Base-by-base conservation (phyloP, 2,888 invertebrate species). In the Trachelus stipa region DNA sequence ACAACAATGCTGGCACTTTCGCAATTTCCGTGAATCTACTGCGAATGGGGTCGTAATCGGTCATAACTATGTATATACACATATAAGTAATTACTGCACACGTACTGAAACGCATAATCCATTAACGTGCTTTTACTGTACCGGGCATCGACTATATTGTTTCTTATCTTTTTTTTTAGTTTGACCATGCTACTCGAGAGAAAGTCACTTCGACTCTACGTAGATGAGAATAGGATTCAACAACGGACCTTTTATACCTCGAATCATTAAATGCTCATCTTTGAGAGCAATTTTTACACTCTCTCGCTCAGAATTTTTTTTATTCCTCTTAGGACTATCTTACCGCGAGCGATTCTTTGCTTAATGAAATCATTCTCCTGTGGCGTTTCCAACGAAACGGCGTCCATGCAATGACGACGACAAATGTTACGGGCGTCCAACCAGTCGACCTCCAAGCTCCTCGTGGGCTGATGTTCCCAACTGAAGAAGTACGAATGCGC, bases 401-500 rank as follows among this genome's bases (percentile, higher is more conserved):
- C 97, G 92, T 98, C 98, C 98, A 98, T 98, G 91, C 98, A 98
- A 89, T 97, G 97, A 84, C 97, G 94, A 82, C 98, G 95, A 92
- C 98, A 98, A 88, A 97, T 97, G 92, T 98, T 98, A 85, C 98
- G 94, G 56, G 97, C 95, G 90, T 97, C 97, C 76, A 98, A 92
- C 97, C 97, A 97, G 90, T 97, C 97, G 2, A 97, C 97, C 92
- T 97, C 97, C 82, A 97, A 92, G 86, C 93, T 95, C 85, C 96
- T 94, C 35, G 97, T 97, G 3, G 97, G 96, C 75, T 94, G 94
- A 90, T 97, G 97, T 86, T 97, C 97, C 97, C 97, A 97, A 90
- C 97, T 97, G 95, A 97, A 97, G 95, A 97, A 98, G 93, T 98
- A 98, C 34, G 97, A 96, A 91, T 97, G 97, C 9, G 96, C 95